Base-by-base conservation (phyloP, 2,888 invertebrate genomes). In the Epiblema foenella region DNA sequence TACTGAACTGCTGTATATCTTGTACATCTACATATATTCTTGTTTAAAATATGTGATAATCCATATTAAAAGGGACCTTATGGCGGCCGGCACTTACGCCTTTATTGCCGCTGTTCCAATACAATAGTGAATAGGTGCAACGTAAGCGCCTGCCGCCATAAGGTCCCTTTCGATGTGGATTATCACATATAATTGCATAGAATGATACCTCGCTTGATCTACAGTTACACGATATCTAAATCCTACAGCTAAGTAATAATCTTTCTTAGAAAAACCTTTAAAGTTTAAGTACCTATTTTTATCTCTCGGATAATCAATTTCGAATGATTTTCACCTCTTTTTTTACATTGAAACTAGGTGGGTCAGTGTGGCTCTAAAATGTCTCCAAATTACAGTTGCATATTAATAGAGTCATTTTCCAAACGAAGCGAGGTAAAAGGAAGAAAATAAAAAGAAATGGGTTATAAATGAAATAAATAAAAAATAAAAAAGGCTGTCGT, bases 341-440 rank as follows among this genome's bases (percentile, higher is more conserved):
- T 46, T 60, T 60, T 29, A 60, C 60, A 9, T 24, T 15, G 59
- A 62, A 62, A 11, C 7, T 20, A 39, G 20, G 20, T 20, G 54
- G 20, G 63, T 64, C 10, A 63, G 20, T 11, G 49, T 51, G 33
- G 29, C 17, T 18, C 59, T 65, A 72, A 74, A 75, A 74, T 80
- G 84, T 85, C 84, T 71, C 77, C 83, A 82, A 79, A 84, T 83
- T 79, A 79, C 77, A 78, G 75, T 74, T 72, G 77, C 76, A 82
- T 87, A 89, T 90, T 90, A 90, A 91, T 91, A 88, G 86, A 90
- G 89, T 77, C 89, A 86, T 90, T 88, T 85, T 84, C 80, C 76
- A 69, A 69, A 73, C 73, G 74, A 70, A 73, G 51, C 68, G 73
- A 68, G 70, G 73, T 73, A 73, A 70, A 76, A 77, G 79, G 80